A percentile compares a stretch with the other conserved stretches of the same genome.
These are phyloP conservation scores for Nemoura dubitans DNA, from an alignment of 2,888 invertebrate genomes.

Conservation along the genomic window DNA sequence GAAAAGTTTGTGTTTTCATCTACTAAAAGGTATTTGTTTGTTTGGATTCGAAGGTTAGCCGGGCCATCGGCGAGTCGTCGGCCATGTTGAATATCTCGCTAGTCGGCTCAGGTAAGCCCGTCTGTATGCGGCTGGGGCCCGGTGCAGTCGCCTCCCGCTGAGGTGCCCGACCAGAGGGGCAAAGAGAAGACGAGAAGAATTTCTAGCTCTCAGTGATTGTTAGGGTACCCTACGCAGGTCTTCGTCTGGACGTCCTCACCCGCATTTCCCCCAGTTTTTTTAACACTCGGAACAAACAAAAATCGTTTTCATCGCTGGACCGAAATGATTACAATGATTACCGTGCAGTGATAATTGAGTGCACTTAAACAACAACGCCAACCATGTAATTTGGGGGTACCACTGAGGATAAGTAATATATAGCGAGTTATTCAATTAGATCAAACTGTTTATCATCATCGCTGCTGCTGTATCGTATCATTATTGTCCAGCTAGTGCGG, in stretches of 20 bases:
- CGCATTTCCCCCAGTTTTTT: not conserved
- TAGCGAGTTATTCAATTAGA: conserved; percentile 2
- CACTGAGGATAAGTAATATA: conserved; percentile 14
- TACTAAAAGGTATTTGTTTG: conserved; percentile 28
- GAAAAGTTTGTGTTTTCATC: not conserved
- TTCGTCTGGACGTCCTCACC: not conserved
- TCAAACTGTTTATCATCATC: conserved; percentile 30
- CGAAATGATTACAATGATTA: conserved; percentile 20
- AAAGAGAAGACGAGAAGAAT: conserved; percentile 30
- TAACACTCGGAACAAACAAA: conserved; percentile 17
- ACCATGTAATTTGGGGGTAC: conserved; percentile 31
- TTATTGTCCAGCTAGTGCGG: not conserved
- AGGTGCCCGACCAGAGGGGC: not conserved
- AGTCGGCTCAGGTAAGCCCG: conserved; percentile 15
- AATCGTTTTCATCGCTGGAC: conserved; percentile 32
- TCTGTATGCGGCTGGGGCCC: conserved; percentile 14
- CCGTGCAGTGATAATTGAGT: conserved; percentile 29
- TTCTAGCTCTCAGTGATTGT: not conserved
- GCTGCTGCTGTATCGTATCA: conserved; percentile 7
- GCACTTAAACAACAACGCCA: conserved; percentile 34
- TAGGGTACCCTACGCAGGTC: not conserved
- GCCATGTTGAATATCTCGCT: conserved; percentile 35
- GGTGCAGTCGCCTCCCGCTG: conserved; percentile 13
- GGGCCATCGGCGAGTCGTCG: conserved; percentile 9
- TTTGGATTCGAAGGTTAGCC: conserved; percentile 30